phyloP scores from a whole-genome alignment of 2,888 invertebrate species.

The Rhorus exstirpatorius region DNA sequence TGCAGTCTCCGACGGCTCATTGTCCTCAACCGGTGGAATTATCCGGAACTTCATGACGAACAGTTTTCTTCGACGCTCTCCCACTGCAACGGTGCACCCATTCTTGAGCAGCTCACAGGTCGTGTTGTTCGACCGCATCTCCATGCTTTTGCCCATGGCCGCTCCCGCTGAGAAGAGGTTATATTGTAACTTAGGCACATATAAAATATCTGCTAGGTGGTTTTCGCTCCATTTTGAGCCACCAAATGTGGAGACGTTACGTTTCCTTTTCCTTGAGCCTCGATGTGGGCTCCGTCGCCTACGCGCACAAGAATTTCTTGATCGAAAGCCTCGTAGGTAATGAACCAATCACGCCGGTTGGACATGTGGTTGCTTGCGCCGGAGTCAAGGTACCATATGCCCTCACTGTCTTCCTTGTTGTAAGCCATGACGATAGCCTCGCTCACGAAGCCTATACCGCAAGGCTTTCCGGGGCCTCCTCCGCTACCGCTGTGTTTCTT shows the following conservation, averaged over 20 bases:
- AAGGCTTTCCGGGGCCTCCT: constrained; percentile 9
- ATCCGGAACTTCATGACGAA: constrained; percentile 27
- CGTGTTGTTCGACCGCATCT: constrained; percentile 23
- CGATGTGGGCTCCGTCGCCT: constrained; percentile 32
- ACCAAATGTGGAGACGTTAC: constrained; percentile 32
- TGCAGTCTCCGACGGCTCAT: neutral
- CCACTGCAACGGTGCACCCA: constrained; percentile 23
- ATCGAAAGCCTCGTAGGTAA: constrained; percentile 20
- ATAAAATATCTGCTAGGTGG: constrained; percentile 32
- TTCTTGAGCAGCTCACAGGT: constrained; percentile 16
- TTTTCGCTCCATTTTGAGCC: constrained; percentile 37
- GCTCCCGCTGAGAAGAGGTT: constrained; percentile 50
- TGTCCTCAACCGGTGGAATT: neutral
- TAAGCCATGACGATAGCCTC: constrained; percentile 8
- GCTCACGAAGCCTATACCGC: constrained; percentile 16
- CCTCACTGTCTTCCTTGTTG: neutral
- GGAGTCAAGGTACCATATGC: constrained; percentile 12
- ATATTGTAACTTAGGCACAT: constrained; percentile 44
- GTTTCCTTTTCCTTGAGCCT: constrained; percentile 37
- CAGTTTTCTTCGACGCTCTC: constrained; percentile 26
- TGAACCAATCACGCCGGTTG: constrained; percentile 20
- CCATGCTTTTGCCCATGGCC: constrained; percentile 47
- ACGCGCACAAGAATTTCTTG: constrained; percentile 18
- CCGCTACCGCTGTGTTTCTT: neutral
- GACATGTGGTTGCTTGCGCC: constrained; percentile 31